Evolutionary conservation across 2,888 invertebrate genomes (phyloP).

Genomic region (Cryptus armator): DNA sequence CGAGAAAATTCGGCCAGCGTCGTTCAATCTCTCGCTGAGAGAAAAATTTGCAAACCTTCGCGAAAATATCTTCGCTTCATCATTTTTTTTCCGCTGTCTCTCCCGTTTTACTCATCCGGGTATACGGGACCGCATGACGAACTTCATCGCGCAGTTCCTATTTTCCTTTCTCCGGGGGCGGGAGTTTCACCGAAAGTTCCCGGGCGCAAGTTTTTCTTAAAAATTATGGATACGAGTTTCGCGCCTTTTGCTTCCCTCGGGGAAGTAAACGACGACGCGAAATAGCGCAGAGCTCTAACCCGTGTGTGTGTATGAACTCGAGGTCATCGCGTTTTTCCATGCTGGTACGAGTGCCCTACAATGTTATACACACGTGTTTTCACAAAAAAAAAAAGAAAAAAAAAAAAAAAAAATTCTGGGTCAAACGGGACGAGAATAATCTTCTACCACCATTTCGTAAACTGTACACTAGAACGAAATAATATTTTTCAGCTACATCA

Average conservation of each 20-base stretch:
- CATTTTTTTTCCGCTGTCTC: slow-evolving; percentile 19
- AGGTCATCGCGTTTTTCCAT: slow-evolving; percentile 42
- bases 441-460: slow-evolving; percentile 24
- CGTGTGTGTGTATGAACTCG: not conserved
- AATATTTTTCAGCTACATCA: slow-evolving; percentile 1
- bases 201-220: slow-evolving; percentile 43
- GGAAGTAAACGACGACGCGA: slow-evolving; percentile 39
- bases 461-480: slow-evolving; percentile 4
- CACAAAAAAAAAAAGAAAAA: slow-evolving; percentile 4
- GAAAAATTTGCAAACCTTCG: slow-evolving; percentile 58
- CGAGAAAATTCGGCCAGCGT: slow-evolving; percentile 25
- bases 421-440: slow-evolving; percentile 59
- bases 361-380: slow-evolving; percentile 33
- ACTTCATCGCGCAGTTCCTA: slow-evolving; percentile 36
- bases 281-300: slow-evolving; percentile 22
- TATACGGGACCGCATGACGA: slow-evolving; percentile 32
- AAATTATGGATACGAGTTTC: slow-evolving; percentile 56
- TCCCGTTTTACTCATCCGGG: not conserved
- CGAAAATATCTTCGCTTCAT: slow-evolving; percentile 45
- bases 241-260: slow-evolving; percentile 3
- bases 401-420: slow-evolving; percentile 44
- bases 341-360: slow-evolving; percentile 3
- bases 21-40: slow-evolving; percentile 50
- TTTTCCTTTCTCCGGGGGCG: not conserved
- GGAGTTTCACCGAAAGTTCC: slow-evolving; percentile 4